Evolutionary conservation across 2,888 invertebrate species (phyloP).

Genomic region (Rosalia funebris): DNA sequence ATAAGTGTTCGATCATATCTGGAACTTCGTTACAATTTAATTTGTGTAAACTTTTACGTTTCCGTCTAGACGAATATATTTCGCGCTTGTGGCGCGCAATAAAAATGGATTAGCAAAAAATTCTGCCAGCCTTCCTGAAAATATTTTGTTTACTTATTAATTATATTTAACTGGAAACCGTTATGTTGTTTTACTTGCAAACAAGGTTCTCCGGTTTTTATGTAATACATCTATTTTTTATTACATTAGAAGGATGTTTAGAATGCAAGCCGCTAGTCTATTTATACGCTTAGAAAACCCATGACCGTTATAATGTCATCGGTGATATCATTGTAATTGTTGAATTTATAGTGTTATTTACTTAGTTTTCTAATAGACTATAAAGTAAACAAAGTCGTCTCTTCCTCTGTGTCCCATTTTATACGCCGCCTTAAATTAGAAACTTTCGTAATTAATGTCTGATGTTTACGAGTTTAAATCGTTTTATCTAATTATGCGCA

Average conservation of each 20-base stretch:
- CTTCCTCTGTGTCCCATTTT: slow-evolving; percentile 10
- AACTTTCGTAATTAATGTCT: not conserved
- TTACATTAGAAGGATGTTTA: no score
- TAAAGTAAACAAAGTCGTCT: slow-evolving; percentile 6
- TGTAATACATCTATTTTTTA: no score
- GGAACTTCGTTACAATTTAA: no score
- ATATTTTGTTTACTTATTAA: slow-evolving; percentile 23
- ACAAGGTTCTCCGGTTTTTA: no score
- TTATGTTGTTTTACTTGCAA: not conserved
- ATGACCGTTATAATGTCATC: slow-evolving; percentile 16
- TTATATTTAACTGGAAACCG: not conserved
- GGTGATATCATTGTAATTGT: slow-evolving; percentile 18
- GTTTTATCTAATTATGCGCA: not conserved
- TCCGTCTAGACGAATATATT: slow-evolving; percentile 36
- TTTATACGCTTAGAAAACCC: no score
- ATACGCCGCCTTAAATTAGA: not conserved
- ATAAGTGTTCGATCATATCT: no score
- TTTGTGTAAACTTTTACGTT: slow-evolving; percentile 16
- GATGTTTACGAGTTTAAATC: not conserved
- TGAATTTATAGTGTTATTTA: slow-evolving; percentile 22
- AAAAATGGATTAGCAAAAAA: slow-evolving; percentile 15
- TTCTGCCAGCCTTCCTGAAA: slow-evolving; percentile 5
- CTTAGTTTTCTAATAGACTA: slow-evolving; percentile 4
- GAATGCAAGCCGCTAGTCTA: no score
- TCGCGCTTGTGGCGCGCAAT: slow-evolving; percentile 12